These are phyloP conservation scores for Synergus umbraculus DNA, from an alignment of 2,888 invertebrate species.

Conservation along the genomic window DNA sequence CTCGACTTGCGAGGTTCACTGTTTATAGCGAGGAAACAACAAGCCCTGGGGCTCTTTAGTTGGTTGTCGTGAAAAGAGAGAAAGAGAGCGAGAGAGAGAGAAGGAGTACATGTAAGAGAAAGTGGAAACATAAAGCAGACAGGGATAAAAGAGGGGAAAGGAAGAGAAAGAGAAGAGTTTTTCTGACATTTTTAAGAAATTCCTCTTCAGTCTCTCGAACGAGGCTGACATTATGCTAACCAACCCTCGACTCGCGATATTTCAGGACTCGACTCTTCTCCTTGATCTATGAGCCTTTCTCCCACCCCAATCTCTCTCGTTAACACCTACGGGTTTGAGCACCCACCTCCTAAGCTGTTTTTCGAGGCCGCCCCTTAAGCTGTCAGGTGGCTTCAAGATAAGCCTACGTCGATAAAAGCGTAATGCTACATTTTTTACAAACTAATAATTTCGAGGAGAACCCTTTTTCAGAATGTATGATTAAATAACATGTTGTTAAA, in stretches of 20 bases:
- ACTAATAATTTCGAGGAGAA: no score
- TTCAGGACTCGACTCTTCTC: constrained; percentile 62
- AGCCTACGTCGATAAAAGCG: not conserved
- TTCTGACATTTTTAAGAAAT: constrained; percentile 74
- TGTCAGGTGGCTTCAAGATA: constrained; percentile 8
- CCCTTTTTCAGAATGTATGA: no score
- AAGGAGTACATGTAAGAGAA: constrained; percentile 1
- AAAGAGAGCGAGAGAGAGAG: not conserved
- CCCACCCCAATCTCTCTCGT: constrained; percentile 63
- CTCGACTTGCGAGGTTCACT: constrained; percentile 3
- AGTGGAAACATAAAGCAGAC: constrained; percentile 32
- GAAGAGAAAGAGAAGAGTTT: constrained; percentile 24
- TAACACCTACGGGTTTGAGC: constrained; percentile 62
- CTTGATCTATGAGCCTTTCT: constrained; percentile 69
- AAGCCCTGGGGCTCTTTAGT: constrained; percentile 28
- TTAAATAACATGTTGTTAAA: not conserved
- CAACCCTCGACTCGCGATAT: constrained; percentile 64
- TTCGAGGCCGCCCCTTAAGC: constrained; percentile 2
- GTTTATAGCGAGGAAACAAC: constrained; percentile 30
- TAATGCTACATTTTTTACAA: not conserved
- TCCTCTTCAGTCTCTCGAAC: constrained; percentile 61
- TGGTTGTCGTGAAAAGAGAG: constrained; percentile 22
- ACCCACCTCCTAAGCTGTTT: constrained; percentile 5
- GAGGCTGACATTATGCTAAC: constrained; percentile 74
- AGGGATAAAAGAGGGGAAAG: constrained; percentile 29